Base-by-base conservation (phyloP, 2,113 vertebrate species). In the Hemiprocne comata region DNA sequence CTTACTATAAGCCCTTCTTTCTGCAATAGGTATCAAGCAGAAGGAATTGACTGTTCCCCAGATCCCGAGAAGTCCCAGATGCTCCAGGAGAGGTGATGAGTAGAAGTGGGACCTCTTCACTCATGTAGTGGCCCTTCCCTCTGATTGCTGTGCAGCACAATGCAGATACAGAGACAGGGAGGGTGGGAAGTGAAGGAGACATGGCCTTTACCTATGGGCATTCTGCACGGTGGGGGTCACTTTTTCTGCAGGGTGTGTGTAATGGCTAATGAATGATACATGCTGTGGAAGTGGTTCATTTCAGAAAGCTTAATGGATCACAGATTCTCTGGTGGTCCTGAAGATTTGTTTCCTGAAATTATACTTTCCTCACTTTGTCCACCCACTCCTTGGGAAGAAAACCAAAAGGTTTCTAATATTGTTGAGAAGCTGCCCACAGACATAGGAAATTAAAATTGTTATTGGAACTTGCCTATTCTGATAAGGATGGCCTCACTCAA, bases 381-480 rank as follows among this genome's bases (percentile, higher is more conserved):
- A 81, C 88, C 55, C 40, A n/a, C 51, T 80, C 53, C 89, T 82
- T 78, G 28, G 25, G 48, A 96, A 72, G 29, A 71, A 80, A 91
- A 60, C 11, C 25, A 38, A 60, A 51, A 62, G 20, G 4, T 85
- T 91, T 84, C 62, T 74, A 50, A 50, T 74, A 44, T 19, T 78
- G 69, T 42, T 93, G 42, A 55, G 75, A 90, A 92, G 29, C 66
- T 94, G 25, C 34, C 85, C 29, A 60, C 0, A 0, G 57, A 82
- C 23, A 38, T 10, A 85, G 66, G 53, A 93, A 82, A 79, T 87
- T n/a, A 82, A 87, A 78, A 87, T 44, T 77, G 8, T 71, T 64
- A 19, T 31, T 55, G 25, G 18, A 33, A 61, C 38, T 87, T 82
- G 13, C 46, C 46, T 94, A 5, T 81, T 78, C 36, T 76, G 66